Evolutionary conservation across 2,797 vertebrate genomes (phyloP).

Genomic region (Danionella dracula): DNA sequence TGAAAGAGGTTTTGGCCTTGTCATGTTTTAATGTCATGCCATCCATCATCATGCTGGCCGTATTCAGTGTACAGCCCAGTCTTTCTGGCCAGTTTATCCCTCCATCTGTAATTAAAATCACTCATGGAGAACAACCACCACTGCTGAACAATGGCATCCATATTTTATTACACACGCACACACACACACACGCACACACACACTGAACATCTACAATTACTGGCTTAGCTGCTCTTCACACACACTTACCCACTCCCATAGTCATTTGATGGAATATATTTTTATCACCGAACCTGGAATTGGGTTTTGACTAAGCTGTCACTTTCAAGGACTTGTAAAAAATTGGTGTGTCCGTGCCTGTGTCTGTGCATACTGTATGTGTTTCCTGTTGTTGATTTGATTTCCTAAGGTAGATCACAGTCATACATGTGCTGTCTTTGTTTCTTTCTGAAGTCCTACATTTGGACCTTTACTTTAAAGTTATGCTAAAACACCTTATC

Average conservation of each 20-base stretch:
- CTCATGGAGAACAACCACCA: slow-evolving; percentile 61
- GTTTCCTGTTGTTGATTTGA: background rate
- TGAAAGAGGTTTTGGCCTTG: slow-evolving; percentile 5
- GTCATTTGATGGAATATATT: slow-evolving; percentile 35
- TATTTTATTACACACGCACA: slow-evolving; percentile 52
- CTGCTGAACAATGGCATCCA: slow-evolving; percentile 53
- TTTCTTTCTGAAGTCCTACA: background rate
- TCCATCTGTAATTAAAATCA: slow-evolving; percentile 74
- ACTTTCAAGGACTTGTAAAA: slow-evolving; percentile 27
- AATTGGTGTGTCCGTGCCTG: background rate
- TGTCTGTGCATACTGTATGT: background rate
- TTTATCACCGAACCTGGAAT: slow-evolving; percentile 46
- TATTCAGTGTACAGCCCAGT: background rate
- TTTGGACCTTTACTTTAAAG: too few species aligned
- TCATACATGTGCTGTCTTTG: background rate
- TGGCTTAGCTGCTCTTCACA: slow-evolving; percentile 5
- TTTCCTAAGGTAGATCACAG: background rate
- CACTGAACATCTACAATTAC: slow-evolving; percentile 1
- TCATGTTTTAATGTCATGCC: slow-evolving; percentile 18
- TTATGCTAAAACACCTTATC: too few species aligned
- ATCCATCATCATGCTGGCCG: slow-evolving; percentile 47
- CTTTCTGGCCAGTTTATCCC: slow-evolving; percentile 55
- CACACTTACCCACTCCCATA: slow-evolving; percentile 7
- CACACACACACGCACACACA: background rate
- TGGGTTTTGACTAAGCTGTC: slow-evolving; percentile 43